A percentile compares a stretch with the other conserved stretches of the same genome.
phyloP scores from a whole-genome alignment of 2,888 invertebrate genomes.

The Blera fallax region DNA sequence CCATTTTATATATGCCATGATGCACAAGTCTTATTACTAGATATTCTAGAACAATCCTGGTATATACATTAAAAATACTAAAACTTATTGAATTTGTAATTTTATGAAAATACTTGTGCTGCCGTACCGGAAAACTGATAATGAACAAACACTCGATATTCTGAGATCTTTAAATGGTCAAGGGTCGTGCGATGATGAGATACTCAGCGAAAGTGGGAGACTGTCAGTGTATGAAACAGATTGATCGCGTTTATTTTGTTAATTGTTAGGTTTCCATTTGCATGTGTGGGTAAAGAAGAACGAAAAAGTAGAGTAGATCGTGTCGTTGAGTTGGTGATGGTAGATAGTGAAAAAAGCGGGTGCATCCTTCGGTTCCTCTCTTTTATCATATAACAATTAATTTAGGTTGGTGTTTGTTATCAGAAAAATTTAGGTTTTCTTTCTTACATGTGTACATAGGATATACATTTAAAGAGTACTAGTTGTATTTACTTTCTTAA shows the following conservation, averaged over 20 bases:
- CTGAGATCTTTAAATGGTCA: conserved; percentile 54
- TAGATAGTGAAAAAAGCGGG: neutral
- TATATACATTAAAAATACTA: neutral
- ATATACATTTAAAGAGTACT: too few relatives aligned
- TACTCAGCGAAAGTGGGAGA: conserved; percentile 14
- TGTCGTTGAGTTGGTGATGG: neutral
- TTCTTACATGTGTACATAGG: too few relatives aligned
- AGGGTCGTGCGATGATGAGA: conserved; percentile 60
- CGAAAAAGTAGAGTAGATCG: neutral
- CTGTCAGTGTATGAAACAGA: conserved; percentile 16
- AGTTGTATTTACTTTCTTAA: too few relatives aligned
- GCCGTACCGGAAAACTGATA: conserved; percentile 54
- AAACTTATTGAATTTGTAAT: neutral
- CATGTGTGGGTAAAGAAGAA: conserved; percentile 9
- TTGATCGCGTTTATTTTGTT: conserved; percentile 19
- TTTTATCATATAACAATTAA: neutral
- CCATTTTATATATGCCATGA: neutral
- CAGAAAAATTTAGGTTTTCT: too few relatives aligned
- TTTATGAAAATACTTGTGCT: conserved; percentile 4
- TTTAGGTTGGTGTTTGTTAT: too few relatives aligned
- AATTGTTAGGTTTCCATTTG: neutral
- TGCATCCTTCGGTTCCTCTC: neutral
- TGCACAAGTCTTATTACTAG: neutral
- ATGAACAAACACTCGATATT: conserved; percentile 31
- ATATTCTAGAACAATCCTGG: neutral